phyloP scores from a whole-genome alignment of 2,113 vertebrate genomes.

The Callithrix jacchus region DNA sequence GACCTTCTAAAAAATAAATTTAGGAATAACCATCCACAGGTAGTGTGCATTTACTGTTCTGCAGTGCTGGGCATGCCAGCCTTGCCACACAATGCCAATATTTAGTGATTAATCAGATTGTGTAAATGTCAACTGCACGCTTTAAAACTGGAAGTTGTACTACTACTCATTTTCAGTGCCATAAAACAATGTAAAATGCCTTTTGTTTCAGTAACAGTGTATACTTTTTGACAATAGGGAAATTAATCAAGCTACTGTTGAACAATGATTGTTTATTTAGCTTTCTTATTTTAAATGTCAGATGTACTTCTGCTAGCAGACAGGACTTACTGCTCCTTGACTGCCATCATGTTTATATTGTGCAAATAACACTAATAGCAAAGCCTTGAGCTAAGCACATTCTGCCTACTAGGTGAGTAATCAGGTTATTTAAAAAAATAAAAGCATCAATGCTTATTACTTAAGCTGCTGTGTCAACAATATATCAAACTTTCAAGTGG shows the following conservation, averaged over 20 bases:
- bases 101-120: background rate
- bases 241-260: background rate
- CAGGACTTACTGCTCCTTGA: background rate
- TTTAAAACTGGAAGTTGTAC: background rate
- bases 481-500: background rate
- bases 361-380: background rate
- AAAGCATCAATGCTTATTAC: background rate
- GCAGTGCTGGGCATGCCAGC: rapidly evolving
- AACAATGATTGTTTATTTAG: background rate
- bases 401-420: background rate
- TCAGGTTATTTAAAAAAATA: background rate
- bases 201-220: slow-evolving; percentile 29
- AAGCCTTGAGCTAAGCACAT: background rate
- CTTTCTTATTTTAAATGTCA: background rate
- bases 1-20: background rate
- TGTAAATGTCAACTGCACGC: background rate
- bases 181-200: background rate
- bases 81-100: background rate
- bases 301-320: background rate
- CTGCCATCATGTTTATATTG: background rate
- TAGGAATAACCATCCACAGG: background rate
- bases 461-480: background rate
- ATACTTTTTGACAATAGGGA: background rate
- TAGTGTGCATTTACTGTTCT: background rate
- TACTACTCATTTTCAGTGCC: background rate